Base-by-base conservation (phyloP, 2,888 invertebrate species). In the Junonia oenone region DNA sequence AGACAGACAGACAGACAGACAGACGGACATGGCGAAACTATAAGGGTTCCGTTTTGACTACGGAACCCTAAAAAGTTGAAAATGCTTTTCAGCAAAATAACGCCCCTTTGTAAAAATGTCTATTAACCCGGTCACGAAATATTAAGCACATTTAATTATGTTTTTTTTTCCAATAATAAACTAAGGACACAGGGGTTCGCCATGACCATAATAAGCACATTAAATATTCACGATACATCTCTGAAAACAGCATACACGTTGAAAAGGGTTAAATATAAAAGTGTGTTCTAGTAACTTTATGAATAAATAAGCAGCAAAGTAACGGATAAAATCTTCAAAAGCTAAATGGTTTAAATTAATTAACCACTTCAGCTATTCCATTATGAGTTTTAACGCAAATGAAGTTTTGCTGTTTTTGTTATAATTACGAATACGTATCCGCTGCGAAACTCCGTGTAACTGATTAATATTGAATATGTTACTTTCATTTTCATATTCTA, bases 341-440 rank as follows among this genome's bases (percentile, higher is more conserved):
- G 53, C 35, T 51, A 45, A 53, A 17, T 31, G 26, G 27, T 46
- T 37, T 8, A 5, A 53, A 46, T 29, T 46, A 45, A 51, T 51
- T 38, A 40, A 46, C 22, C 37, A 14, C 26, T 52, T 52, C 51
- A 45, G 46, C 53, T 37, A 9, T 17, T 46, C 27, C 37, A 38
- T 45, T 51, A 45, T 46, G 29, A 19, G 5, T 6, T n/a, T 19
- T 17, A 29, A 19, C 29, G 27, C 29, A 22, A 13, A 37, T 27
- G 14, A 47, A 27, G 29, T 53, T 31, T 22, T 11, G 13, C 11
- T 22, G 40, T 43, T 43, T 6, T 52, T 45, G n/a, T 22, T 22
- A 22, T 22, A 52, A 37, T 29, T 35, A 45, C 13, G 37, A 45
- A 45, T 17, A 45, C 9, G 9, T 14, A 17, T 40, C 22, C 11